These are phyloP conservation scores for Arge pagana DNA, from an alignment of 2,888 invertebrate species.

Conservation along the genomic window DNA sequence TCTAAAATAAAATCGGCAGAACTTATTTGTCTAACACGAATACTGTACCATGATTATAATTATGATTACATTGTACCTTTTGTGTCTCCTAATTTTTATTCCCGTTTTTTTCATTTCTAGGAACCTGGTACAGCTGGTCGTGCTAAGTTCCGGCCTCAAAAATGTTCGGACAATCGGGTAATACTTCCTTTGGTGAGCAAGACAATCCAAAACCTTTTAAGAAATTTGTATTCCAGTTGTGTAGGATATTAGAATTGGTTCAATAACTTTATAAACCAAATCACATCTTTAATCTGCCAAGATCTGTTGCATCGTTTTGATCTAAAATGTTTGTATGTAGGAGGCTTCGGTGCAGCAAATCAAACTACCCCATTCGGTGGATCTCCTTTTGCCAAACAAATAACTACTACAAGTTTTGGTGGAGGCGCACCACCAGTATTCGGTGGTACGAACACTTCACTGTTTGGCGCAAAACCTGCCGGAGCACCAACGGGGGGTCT, in stretches of 20 bases:
- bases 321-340: slow-evolving; percentile 37
- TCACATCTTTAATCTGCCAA: slow-evolving; percentile 6
- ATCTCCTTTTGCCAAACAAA: slow-evolving; percentile 64
- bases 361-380: slow-evolving; percentile 62
- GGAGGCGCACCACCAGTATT: slow-evolving; percentile 69
- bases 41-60: too few species aligned
- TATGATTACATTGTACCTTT: neutral
- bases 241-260: neutral
- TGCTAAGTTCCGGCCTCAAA: slow-evolving; percentile 22
- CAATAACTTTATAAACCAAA: neutral
- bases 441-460: slow-evolving; percentile 64
- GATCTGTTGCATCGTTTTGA: slow-evolving; percentile 15
- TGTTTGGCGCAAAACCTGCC: slow-evolving; percentile 63
- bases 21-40: too few species aligned
- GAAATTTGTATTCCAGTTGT: slow-evolving; percentile 30
- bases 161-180: slow-evolving; percentile 53
- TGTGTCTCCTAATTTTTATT: neutral
- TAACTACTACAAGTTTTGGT: slow-evolving; percentile 68
- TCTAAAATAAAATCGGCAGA: too few species aligned
- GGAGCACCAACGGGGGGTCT: slow-evolving; percentile 62
- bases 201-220: neutral
- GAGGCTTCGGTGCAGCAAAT: slow-evolving; percentile 60
- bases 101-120: neutral
- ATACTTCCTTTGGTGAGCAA: slow-evolving; percentile 56
- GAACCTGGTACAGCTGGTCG: slow-evolving; percentile 8